These are phyloP conservation scores for Panagrolaimus sp. DNA, from an alignment of 1,140 invertebrate species.

Conservation along the genomic window DNA sequence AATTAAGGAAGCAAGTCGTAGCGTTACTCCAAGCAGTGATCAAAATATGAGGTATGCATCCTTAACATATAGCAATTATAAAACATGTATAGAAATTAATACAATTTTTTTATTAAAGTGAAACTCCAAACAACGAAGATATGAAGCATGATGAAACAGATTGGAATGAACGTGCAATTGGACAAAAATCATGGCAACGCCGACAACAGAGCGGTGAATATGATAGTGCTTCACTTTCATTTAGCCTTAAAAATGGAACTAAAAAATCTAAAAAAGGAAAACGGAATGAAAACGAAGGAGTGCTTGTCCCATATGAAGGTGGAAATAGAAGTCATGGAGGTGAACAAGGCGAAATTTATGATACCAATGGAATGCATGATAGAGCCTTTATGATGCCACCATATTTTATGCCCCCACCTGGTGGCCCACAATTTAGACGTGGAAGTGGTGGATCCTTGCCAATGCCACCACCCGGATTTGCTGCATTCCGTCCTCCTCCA, in stretches of 20 bases:
- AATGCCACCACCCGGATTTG: not conserved
- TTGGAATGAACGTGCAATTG: slow-evolving; percentile 52
- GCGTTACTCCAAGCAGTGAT: slow-evolving; percentile 40
- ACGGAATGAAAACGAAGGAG: slow-evolving; percentile 4
- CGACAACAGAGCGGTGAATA: slow-evolving; percentile 56
- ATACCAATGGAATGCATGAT: not conserved
- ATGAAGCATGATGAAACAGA: slow-evolving; percentile 39
- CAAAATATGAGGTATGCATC: slow-evolving; percentile 30
- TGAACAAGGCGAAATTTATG: slow-evolving; percentile 2
- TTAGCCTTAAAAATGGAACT: slow-evolving; percentile 20
- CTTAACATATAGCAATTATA: not conserved
- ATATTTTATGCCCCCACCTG: slow-evolving; percentile 6
- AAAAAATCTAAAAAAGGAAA: slow-evolving; percentile 9
- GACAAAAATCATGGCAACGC: slow-evolving; percentile 52
- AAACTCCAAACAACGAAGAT: slow-evolving; percentile 23
- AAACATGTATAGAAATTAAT: no score
- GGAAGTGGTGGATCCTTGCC: not conserved
- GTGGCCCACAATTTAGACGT: not conserved
- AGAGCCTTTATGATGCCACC: slow-evolving; percentile 5
- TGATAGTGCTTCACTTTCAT: slow-evolving; percentile 41
- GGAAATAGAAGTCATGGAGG: not conserved
- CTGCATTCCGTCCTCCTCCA: slow-evolving; percentile 24
- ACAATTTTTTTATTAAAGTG: slow-evolving; percentile 24
- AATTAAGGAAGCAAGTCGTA: slow-evolving; percentile 38
- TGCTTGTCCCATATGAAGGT: not conserved